phyloP scores from a whole-genome alignment of 2,113 vertebrate genomes.

The Cinclus mexicanus region DNA sequence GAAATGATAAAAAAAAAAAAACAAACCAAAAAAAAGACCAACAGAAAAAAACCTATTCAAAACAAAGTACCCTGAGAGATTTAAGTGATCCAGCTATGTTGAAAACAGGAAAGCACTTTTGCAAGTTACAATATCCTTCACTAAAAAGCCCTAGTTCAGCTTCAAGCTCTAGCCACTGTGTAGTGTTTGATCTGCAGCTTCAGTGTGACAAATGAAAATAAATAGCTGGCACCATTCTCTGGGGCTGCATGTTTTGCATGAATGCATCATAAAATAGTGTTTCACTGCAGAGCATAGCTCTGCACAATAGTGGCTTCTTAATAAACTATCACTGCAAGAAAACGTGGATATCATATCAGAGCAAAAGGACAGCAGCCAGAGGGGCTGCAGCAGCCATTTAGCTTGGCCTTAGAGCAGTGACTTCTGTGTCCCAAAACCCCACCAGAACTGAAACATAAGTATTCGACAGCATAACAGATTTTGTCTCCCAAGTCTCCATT shows the following conservation, averaged over 20 bases:
- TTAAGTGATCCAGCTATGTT: background rate
- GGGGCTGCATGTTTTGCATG: background rate
- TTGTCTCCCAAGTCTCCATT: background rate
- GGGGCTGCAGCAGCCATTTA: background rate
- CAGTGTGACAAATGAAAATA: background rate
- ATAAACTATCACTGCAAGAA: background rate
- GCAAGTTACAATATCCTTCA: background rate
- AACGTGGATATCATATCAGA: background rate
- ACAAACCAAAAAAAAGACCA: background rate
- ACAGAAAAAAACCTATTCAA: background rate
- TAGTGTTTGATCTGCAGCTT: background rate
- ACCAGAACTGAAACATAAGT: background rate
- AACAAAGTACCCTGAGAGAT: background rate
- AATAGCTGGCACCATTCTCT: background rate
- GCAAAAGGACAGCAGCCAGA: background rate
- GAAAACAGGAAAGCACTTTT: slow-evolving; percentile 2
- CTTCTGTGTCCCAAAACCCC: background rate
- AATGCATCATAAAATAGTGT: background rate
- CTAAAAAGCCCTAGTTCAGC: background rate
- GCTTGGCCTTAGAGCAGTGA: background rate
- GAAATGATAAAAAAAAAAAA: background rate
- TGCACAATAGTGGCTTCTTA: background rate
- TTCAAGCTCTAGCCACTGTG: background rate
- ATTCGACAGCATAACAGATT: background rate
- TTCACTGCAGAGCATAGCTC: slow-evolving; percentile 7